These are phyloP conservation scores for Tryphoninae sp. DNA, from an alignment of 2,888 invertebrate species.

Conservation along the genomic window DNA sequence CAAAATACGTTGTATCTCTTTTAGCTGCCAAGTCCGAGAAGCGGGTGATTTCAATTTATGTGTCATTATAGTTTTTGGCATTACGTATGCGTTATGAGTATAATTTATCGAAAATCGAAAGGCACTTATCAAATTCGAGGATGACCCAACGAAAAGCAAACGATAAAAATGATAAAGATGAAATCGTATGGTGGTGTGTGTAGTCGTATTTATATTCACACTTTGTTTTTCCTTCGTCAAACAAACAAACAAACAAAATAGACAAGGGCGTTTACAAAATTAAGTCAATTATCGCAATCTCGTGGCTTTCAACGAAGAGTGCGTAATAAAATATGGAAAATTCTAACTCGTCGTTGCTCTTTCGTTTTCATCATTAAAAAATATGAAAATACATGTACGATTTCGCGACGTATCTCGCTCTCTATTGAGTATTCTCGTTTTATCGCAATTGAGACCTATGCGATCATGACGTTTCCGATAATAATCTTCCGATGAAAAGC, in stretches of 20 bases:
- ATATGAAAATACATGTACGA: conserved; percentile 62
- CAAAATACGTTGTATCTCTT: conserved; percentile 13
- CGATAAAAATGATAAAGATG: neutral
- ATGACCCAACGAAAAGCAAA: neutral
- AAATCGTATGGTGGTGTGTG: neutral
- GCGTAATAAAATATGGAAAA: conserved; percentile 39
- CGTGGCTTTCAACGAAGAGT: conserved; percentile 38
- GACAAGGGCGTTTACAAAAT: conserved; percentile 3
- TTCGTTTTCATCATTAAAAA: conserved; percentile 50
- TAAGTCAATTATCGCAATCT: conserved; percentile 10
- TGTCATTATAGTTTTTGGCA: neutral
- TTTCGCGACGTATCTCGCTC: conserved; percentile 42
- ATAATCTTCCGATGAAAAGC: conserved; percentile 39
- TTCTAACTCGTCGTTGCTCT: conserved; percentile 26
- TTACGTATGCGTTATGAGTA: neutral
- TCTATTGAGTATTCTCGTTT: conserved; percentile 11
- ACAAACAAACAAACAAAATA: neutral
- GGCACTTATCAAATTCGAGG: neutral
- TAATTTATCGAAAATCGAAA: neutral
- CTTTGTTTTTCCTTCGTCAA: conserved; percentile 7
- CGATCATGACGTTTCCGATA: conserved; percentile 28
- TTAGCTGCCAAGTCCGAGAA: conserved; percentile 11
- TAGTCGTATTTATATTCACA: conserved; percentile 16
- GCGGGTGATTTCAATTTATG: conserved; percentile 20
- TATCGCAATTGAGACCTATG: conserved; percentile 38